phyloP scores from a whole-genome alignment of 2,113 vertebrate genomes.

The Dendrocopos noguchii region DNA sequence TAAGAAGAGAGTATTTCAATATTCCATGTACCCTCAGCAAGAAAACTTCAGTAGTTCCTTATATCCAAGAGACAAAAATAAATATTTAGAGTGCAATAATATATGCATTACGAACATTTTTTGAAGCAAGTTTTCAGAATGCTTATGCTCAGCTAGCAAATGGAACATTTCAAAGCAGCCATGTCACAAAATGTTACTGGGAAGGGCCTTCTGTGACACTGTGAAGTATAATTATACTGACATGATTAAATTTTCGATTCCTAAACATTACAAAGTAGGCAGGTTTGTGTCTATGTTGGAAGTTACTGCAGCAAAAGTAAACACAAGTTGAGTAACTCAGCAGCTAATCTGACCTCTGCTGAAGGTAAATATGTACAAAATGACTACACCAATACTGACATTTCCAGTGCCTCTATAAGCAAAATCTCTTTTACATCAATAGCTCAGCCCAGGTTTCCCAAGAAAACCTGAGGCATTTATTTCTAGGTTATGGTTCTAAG shows the following conservation, averaged over 20 bases:
- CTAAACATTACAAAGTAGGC: not conserved
- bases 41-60: not conserved
- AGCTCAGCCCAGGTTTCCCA: not conserved
- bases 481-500: not conserved
- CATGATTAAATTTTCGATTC: not conserved
- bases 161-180: not conserved
- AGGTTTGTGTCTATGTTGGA: not conserved
- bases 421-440: not conserved
- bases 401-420: not conserved
- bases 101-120: not conserved
- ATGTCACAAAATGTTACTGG: not conserved
- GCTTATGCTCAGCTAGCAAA: not conserved
- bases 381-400: not conserved
- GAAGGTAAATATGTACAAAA: not conserved
- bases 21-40: not conserved
- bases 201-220: not conserved
- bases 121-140: not conserved
- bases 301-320: conserved; percentile 12
- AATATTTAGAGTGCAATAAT: not conserved
- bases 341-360: not conserved
- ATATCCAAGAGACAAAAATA: not conserved
- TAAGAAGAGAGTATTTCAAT: not conserved
- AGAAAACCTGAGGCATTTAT: not conserved
- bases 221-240: not conserved
- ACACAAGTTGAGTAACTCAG: not conserved